Percentiles rank a stretch among this genome's conserved stretches.
Evolutionary conservation across 2,797 vertebrate species (phyloP).

Genomic region (Malurus splendens): DNA sequence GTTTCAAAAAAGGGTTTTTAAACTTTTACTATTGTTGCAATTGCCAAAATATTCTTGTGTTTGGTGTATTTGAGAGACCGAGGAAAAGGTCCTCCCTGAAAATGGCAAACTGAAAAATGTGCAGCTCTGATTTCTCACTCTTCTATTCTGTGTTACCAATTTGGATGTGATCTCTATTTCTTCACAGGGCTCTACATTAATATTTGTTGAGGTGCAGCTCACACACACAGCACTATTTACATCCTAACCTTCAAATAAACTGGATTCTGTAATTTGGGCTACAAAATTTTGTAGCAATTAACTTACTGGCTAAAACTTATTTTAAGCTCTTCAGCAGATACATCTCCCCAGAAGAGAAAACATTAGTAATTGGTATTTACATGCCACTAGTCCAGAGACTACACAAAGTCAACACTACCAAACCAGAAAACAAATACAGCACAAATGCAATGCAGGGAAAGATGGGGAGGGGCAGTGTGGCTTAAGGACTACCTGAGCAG

Average conservation of each 20-base stretch:
- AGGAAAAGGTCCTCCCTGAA: background rate
- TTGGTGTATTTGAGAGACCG: background rate
- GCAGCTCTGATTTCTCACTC: background rate
- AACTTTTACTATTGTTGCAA: background rate
- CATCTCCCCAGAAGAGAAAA: background rate
- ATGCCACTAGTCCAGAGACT: background rate
- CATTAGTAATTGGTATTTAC: background rate
- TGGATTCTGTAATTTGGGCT: background rate
- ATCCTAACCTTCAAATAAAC: background rate
- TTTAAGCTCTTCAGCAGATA: background rate
- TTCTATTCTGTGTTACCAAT: background rate
- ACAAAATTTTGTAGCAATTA: background rate
- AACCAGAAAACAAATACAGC: background rate
- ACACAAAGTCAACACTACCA: background rate
- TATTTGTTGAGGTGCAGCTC: slow-evolving; percentile 66
- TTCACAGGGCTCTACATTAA: slow-evolving; percentile 75
- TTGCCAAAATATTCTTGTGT: background rate
- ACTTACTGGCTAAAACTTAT: background rate
- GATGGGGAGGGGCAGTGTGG: background rate
- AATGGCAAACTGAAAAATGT: background rate
- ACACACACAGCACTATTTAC: slow-evolving; percentile 9
- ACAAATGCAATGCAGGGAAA: slow-evolving; percentile 1
- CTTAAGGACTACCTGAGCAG: slow-evolving; percentile 5
- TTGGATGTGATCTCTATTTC: slow-evolving; percentile 9
- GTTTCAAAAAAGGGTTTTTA: background rate